Conservation (phyloP, 2,888 invertebrate genomes). For the Zelleria hepariella region DNA sequence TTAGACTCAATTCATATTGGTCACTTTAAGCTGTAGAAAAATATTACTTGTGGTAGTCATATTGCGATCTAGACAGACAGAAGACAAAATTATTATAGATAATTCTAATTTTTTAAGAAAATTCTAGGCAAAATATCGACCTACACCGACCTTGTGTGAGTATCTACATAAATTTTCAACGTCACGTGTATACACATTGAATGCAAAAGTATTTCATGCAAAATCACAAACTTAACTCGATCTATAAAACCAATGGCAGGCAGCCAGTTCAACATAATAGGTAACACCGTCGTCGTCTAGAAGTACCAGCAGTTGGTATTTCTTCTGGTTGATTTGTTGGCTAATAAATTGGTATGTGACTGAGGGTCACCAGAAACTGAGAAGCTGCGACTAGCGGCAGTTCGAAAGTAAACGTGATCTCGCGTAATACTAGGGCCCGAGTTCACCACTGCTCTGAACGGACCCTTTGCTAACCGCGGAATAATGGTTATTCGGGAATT, state of each 20-base stretch:
- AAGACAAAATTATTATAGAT: too few species aligned
- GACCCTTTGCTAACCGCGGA: too few species aligned
- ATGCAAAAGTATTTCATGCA: not conserved
- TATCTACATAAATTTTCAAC: not conserved
- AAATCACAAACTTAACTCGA: not conserved
- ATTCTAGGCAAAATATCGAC: too few species aligned
- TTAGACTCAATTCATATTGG: too few species aligned
- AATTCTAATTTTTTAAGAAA: too few species aligned
- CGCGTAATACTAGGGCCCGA: not conserved
- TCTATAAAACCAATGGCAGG: not conserved
- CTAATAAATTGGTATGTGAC: not conserved
- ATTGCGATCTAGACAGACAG: too few species aligned
- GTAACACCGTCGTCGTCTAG: too few species aligned
- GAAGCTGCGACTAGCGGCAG: not conserved
- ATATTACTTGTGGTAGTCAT: too few species aligned
- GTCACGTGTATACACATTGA: not conserved
- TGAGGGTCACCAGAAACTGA: not conserved
- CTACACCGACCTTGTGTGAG: too few species aligned
- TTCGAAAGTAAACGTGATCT: constrained; percentile 2
- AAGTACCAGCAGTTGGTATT: too few species aligned
- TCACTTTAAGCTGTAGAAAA: too few species aligned
- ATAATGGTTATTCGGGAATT: too few species aligned
- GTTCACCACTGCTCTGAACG: not conserved
- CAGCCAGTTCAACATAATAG: not conserved
- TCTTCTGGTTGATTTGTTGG: not conserved